Evolutionary conservation across 2,113 vertebrate species (phyloP).

Genomic region (Atlantisia rogersi): DNA sequence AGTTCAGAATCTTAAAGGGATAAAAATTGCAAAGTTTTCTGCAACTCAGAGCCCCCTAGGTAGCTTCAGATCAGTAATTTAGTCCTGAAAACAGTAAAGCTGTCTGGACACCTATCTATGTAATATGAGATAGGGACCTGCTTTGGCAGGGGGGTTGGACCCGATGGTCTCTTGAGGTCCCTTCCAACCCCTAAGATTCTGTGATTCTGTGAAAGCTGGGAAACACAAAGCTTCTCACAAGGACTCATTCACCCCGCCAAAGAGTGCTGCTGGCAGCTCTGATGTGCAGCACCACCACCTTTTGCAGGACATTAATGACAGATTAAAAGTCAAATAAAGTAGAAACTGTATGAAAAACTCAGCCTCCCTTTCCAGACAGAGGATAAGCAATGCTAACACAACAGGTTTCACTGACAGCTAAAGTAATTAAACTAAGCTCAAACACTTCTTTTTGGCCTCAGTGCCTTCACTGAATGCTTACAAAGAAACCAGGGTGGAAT

Average conservation of each 20-base stretch:
- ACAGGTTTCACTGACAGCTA: background rate
- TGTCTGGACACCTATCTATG: background rate
- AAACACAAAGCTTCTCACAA: background rate
- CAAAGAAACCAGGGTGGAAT: background rate
- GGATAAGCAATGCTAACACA: accelerated
- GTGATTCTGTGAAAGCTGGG: background rate
- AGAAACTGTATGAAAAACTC: background rate
- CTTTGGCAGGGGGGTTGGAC: no score
- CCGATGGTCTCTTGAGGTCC: no score
- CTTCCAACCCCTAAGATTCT: no score
- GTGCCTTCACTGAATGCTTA: background rate
- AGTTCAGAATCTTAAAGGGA: background rate
- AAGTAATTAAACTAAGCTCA: background rate
- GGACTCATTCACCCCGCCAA: background rate
- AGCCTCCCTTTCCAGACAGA: background rate
- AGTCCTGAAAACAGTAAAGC: background rate
- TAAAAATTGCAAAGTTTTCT: background rate
- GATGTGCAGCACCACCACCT: background rate
- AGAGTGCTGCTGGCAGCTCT: background rate
- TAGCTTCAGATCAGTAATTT: background rate
- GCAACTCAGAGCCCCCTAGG: background rate
- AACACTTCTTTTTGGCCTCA: background rate
- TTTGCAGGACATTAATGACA: background rate
- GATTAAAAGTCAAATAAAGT: background rate
- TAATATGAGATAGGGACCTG: no score